Evolutionary conservation across 2,888 invertebrate genomes (phyloP).

Genomic region (Phortica magna): DNA sequence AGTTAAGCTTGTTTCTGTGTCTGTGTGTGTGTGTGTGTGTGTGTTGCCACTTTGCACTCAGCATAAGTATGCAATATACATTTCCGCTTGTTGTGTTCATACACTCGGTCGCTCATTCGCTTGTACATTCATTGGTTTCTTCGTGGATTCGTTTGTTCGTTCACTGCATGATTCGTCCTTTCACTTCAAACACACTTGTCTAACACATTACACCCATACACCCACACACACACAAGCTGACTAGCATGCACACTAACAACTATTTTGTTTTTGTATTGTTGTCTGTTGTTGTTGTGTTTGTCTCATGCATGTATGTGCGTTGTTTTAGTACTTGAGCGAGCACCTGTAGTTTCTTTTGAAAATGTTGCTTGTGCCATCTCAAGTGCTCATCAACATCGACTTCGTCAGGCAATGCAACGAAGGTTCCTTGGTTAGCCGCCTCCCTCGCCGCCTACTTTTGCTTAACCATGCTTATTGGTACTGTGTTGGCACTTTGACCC

Average conservation of each 20-base stretch:
- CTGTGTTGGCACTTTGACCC: no score
- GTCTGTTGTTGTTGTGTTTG: slow-evolving; percentile 27
- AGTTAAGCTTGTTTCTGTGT: slow-evolving; percentile 8
- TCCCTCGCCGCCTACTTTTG: no score
- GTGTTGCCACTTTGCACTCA: slow-evolving; percentile 64
- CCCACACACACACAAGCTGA: not conserved
- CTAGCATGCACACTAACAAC: not conserved
- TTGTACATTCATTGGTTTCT: slow-evolving; percentile 11
- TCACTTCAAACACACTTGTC: slow-evolving; percentile 10
- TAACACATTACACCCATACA: not conserved
- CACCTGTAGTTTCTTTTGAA: no score
- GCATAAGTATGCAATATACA: slow-evolving; percentile 74
- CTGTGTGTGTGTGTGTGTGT: slow-evolving; percentile 13
- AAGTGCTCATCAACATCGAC: no score
- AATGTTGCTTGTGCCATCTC: no score
- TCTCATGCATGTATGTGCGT: slow-evolving; percentile 30
- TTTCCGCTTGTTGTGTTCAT: slow-evolving; percentile 72
- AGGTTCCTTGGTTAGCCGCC: no score
- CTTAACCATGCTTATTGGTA: no score
- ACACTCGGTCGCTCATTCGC: slow-evolving; percentile 41
- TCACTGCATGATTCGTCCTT: slow-evolving; percentile 8
- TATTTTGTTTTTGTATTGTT: not conserved
- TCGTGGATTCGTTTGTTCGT: not conserved
- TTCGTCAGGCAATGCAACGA: no score
- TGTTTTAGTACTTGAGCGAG: not conserved